Conservation (phyloP, 2,797 vertebrate genomes). For the Epinephelus malabaricus region DNA sequence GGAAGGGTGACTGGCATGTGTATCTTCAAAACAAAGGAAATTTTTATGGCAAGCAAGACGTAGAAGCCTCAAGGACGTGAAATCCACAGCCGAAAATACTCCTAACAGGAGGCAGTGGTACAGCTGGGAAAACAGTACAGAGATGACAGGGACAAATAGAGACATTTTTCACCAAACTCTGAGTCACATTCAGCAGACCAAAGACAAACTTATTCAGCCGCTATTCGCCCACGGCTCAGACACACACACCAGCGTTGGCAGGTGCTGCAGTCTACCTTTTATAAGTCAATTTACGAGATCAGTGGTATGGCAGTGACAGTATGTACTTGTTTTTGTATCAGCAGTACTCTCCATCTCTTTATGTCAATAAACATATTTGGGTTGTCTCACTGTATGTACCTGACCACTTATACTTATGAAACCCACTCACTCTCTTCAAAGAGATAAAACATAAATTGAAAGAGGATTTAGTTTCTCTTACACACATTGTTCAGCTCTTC, state of each 20-base stretch:
- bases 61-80: slow-evolving; percentile 49
- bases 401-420: neutral
- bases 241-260: slow-evolving; percentile 27
- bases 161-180: slow-evolving; percentile 57
- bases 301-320: slow-evolving; percentile 7
- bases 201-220: slow-evolving; percentile 43
- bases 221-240: slow-evolving; percentile 43
- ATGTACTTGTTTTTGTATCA: slow-evolving; percentile 20
- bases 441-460: slow-evolving; percentile 12
- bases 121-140: slow-evolving; percentile 68
- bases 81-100: slow-evolving; percentile 58
- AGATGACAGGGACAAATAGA: slow-evolving; percentile 65
- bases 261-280: slow-evolving; percentile 30
- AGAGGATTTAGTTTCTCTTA: slow-evolving; percentile 24
- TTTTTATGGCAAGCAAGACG: slow-evolving; percentile 50
- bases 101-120: slow-evolving; percentile 52
- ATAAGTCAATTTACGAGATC: slow-evolving; percentile 6
- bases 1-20: slow-evolving; percentile 17
- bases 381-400: slow-evolving; percentile 1
- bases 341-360: slow-evolving; percentile 8
- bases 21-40: slow-evolving; percentile 47
- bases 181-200: slow-evolving; percentile 50
- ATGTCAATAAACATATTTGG: neutral
- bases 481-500: slow-evolving; percentile 25
- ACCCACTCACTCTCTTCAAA: slow-evolving; percentile 21